Evolutionary conservation across 2,113 vertebrate genomes (phyloP).

Genomic region (Octodon degus): DNA sequence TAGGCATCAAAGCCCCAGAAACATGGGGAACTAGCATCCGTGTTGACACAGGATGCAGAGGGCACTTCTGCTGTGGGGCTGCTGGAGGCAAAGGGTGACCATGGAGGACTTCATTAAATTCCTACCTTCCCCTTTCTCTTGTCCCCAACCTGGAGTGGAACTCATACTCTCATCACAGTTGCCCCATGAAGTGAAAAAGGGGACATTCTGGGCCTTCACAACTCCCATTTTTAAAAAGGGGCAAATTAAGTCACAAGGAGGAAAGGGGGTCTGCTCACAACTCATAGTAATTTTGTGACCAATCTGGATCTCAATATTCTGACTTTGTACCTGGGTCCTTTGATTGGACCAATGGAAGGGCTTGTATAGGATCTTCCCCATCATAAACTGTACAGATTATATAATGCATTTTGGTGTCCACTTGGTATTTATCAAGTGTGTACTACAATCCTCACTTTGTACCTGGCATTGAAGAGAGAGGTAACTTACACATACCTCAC

Average conservation of each 20-base stretch:
- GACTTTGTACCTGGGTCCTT: background rate
- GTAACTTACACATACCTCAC: background rate
- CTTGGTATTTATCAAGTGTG: background rate
- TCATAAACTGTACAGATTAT: background rate
- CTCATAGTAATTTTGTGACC: background rate
- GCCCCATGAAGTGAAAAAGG: background rate
- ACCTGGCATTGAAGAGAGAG: background rate
- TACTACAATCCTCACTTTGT: background rate
- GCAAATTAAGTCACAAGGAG: background rate
- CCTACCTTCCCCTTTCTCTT: background rate
- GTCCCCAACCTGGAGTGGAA: background rate
- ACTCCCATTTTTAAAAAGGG: background rate
- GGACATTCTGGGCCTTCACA: background rate
- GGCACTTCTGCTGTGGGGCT: background rate
- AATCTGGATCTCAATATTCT: background rate
- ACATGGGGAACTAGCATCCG: background rate
- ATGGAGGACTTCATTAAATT: background rate
- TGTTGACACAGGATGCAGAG: background rate
- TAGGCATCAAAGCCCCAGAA: background rate
- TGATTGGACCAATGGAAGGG: background rate
- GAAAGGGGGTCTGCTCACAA: background rate
- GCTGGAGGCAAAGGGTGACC: background rate
- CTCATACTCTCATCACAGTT: background rate
- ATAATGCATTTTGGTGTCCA: background rate
- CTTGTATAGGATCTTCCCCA: background rate